These are phyloP conservation scores for Thereva nobilitata DNA, from an alignment of 2,888 invertebrate genomes.

Conservation along the genomic window DNA sequence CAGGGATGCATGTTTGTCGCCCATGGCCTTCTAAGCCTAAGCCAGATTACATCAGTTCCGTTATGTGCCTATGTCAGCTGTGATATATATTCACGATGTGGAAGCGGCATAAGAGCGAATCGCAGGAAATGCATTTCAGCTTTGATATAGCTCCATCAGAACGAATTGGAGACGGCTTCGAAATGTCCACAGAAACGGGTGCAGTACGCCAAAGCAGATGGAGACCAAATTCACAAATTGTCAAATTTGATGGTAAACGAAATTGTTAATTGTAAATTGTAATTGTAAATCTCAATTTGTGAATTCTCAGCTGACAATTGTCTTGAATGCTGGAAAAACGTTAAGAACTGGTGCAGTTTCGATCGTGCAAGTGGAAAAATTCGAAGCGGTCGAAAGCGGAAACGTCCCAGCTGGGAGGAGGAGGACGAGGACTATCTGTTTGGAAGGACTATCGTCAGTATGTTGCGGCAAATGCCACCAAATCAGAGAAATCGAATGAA, in stretches of 20 bases:
- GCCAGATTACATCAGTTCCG: too few relatives aligned
- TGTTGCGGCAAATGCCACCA: conserved; percentile 31
- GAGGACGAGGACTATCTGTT: conserved; percentile 37
- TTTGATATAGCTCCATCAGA: too few relatives aligned
- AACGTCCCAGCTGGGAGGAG: conserved; percentile 14
- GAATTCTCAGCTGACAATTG: conserved; percentile 8
- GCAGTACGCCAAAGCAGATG: background rate
- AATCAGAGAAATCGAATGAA: conserved; percentile 33
- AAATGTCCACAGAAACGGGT: conserved; percentile 11
- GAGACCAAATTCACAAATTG: conserved; percentile 14
- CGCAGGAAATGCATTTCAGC: too few relatives aligned
- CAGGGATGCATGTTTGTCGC: too few relatives aligned
- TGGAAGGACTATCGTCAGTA: conserved; percentile 36
- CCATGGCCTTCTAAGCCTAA: too few relatives aligned
- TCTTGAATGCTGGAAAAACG: conserved; percentile 5
- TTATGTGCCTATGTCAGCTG: too few relatives aligned
- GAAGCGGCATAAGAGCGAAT: too few relatives aligned
- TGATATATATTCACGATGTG: too few relatives aligned
- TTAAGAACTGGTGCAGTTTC: conserved; percentile 4
- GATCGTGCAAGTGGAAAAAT: background rate
- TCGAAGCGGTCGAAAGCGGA: background rate
- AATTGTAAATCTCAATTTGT: background rate
- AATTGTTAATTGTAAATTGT: background rate
- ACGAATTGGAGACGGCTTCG: conserved; percentile 2
- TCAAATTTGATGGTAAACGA: conserved; percentile 2